A percentile compares a stretch with the other conserved stretches of the same genome.
phyloP scores from a whole-genome alignment of 2,888 invertebrate genomes.

The Ischnura elegans region DNA sequence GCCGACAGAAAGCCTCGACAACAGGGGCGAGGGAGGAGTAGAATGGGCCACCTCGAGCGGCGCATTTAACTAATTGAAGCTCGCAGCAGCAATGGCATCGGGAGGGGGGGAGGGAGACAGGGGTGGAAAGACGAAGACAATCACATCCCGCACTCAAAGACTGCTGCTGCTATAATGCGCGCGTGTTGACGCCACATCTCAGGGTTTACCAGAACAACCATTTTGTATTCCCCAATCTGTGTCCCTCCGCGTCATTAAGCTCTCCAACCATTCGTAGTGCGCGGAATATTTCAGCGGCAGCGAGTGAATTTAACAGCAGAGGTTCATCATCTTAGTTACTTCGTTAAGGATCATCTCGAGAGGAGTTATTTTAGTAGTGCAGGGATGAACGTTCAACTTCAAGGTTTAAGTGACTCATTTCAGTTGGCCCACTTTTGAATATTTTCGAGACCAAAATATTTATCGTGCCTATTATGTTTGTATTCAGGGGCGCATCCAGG shows the following conservation, averaged over 20 bases:
- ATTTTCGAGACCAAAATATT: no score
- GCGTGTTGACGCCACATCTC: neutral
- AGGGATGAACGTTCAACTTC: no score
- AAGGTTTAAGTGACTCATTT: no score
- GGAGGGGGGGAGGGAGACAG: neutral
- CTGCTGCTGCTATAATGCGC: neutral
- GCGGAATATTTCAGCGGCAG: no score
- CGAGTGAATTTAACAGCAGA: no score
- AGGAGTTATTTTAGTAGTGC: no score
- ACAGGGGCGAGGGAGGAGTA: neutral
- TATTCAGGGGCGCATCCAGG: no score
- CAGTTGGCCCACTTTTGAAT: no score
- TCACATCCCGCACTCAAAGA: neutral
- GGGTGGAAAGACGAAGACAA: neutral
- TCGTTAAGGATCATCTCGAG: no score
- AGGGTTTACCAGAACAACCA: neutral
- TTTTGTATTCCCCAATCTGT: neutral
- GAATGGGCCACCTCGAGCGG: neutral
- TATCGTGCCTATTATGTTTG: no score
- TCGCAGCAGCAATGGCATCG: neutral
- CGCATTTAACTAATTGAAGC: slow-evolving; percentile 63
- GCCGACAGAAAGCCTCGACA: slow-evolving; percentile 30
- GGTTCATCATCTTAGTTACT: no score
- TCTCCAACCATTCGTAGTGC: no score
- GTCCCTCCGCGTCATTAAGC: neutral